phyloP scores from a whole-genome alignment of 2,888 invertebrate species.

The Podotricha telesiphe region DNA sequence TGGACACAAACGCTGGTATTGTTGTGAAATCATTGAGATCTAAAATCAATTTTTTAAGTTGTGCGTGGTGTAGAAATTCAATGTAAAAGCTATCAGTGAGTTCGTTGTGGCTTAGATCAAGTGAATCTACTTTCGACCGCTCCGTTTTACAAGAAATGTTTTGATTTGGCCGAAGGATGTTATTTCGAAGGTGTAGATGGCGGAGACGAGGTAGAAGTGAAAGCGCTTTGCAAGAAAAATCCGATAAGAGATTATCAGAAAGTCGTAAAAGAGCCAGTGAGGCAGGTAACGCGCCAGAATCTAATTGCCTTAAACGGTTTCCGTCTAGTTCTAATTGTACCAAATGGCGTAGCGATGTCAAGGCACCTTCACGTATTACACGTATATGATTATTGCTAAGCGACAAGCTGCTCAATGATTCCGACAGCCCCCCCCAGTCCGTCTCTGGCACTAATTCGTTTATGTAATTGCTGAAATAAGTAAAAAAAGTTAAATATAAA shows the following conservation, averaged over 20 bases:
- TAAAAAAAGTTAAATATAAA: background rate
- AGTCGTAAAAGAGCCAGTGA: slow-evolving; percentile 86
- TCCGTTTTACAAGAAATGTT: slow-evolving; percentile 60
- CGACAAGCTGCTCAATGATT: slow-evolving; percentile 88
- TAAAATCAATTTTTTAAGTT: slow-evolving; percentile 88
- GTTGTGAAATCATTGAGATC: slow-evolving; percentile 89
- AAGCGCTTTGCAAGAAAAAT: slow-evolving; percentile 83
- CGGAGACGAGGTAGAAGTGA: slow-evolving; percentile 83
- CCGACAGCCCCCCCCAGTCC: slow-evolving; percentile 89
- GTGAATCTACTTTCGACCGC: slow-evolving; percentile 86
- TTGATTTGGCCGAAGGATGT: slow-evolving; percentile 54
- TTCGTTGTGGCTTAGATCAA: slow-evolving; percentile 91
- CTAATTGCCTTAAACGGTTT: slow-evolving; percentile 85
- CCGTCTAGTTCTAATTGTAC: slow-evolving; percentile 86
- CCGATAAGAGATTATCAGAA: slow-evolving; percentile 86
- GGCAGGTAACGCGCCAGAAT: slow-evolving; percentile 83
- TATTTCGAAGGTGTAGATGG: slow-evolving; percentile 85
- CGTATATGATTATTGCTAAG: slow-evolving; percentile 90
- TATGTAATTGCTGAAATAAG: slow-evolving; percentile 87
- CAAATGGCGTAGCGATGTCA: slow-evolving; percentile 85
- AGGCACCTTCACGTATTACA: slow-evolving; percentile 67
- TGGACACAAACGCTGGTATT: slow-evolving; percentile 85
- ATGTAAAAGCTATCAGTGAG: slow-evolving; percentile 85
- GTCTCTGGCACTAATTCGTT: slow-evolving; percentile 53
- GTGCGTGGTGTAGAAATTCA: slow-evolving; percentile 86